A percentile compares a stretch with the other conserved stretches of the same genome.
These are phyloP conservation scores for Herminia tarsipennalis DNA, from an alignment of 2,888 invertebrate species.

Conservation along the genomic window DNA sequence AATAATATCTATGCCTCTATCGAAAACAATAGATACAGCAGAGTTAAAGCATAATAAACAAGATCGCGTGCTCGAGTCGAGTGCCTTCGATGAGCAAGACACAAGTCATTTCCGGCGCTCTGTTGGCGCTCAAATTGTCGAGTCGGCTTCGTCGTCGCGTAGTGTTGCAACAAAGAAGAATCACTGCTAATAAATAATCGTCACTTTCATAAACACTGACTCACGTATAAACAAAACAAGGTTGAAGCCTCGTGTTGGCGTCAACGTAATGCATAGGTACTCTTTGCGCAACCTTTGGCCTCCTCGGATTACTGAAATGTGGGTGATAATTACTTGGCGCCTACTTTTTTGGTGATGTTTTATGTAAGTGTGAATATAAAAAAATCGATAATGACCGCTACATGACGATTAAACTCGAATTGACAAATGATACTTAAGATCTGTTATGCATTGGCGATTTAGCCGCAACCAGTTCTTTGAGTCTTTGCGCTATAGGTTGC, in stretches of 20 bases:
- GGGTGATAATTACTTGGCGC: conserved; percentile 62
- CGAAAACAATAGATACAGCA: conserved; percentile 38
- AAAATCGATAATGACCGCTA: conserved; percentile 20
- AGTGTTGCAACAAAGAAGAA: conserved; percentile 72
- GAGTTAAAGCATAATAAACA: conserved; percentile 39
- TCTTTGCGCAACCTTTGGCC: conserved; percentile 57
- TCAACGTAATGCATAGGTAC: conserved; percentile 49
- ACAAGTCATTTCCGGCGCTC: conserved; percentile 79
- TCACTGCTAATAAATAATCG: conserved; percentile 79
- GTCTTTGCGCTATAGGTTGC: too few species aligned
- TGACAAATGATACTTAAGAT: not conserved
- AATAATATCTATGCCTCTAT: conserved; percentile 30
- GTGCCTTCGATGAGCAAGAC: conserved; percentile 63
- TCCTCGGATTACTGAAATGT: conserved; percentile 58
- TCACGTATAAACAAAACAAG: conserved; percentile 66
- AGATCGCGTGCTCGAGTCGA: conserved; percentile 61
- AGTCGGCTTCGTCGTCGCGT: conserved; percentile 18
- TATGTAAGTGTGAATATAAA: conserved; percentile 48
- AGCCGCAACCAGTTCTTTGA: too few species aligned
- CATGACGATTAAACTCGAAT: not conserved
- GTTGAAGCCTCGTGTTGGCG: conserved; percentile 59
- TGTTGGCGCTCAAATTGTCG: conserved; percentile 67
- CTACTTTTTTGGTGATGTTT: conserved; percentile 45
- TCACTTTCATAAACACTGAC: conserved; percentile 77
- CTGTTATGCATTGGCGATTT: too few species aligned